phyloP scores from a whole-genome alignment of 1,140 invertebrate genomes.

The Periplaneta americana region DNA sequence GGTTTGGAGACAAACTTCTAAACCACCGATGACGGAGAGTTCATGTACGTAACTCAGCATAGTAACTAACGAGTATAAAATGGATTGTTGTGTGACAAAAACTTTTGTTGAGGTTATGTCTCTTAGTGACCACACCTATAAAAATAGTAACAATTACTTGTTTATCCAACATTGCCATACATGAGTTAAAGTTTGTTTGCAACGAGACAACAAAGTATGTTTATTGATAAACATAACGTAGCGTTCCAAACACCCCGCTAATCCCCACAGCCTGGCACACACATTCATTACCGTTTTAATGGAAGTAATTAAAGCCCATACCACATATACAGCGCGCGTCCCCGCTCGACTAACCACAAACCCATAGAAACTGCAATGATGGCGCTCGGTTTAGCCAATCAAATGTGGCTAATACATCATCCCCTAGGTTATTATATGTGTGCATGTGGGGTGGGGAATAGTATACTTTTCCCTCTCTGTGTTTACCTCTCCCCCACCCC shows the following conservation, averaged over 20 bases:
- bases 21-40: no score
- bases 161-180: not conserved
- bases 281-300: not conserved
- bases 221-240: not conserved
- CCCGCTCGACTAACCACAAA: not conserved
- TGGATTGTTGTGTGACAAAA: no score
- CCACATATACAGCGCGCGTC: not conserved
- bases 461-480: not conserved
- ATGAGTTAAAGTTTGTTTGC: not conserved
- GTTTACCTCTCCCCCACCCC: not conserved
- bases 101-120: no score
- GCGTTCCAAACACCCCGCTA: not conserved
- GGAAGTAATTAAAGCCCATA: not conserved
- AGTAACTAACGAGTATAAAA: no score
- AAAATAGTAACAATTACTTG: no score
- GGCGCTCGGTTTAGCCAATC: not conserved
- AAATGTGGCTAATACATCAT: not conserved
- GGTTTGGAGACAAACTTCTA: no score
- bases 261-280: not conserved
- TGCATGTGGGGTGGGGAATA: not conserved
- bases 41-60: no score
- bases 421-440: not conserved
- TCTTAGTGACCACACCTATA: no score
- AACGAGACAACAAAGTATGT: not conserved
- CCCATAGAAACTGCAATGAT: not conserved